Conservation (phyloP, 1,140 invertebrate genomes). For the Ganaspis sp. region DNA sequence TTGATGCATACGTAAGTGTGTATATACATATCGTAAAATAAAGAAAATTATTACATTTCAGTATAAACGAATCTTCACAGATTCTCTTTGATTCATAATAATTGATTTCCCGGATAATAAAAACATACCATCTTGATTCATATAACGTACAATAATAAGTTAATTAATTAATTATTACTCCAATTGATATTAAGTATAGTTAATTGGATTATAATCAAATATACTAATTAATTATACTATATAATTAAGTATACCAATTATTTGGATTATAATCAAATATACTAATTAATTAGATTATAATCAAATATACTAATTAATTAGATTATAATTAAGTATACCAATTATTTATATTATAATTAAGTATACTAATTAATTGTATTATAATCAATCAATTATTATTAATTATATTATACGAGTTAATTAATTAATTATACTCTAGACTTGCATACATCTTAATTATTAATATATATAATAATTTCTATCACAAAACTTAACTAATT, state of each 20-base stretch:
- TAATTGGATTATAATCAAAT: no score
- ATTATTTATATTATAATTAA: no score
- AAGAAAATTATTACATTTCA: background rate
- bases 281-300: no score
- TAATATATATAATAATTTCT: slow-evolving; percentile 2
- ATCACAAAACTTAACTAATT: slow-evolving; percentile 16
- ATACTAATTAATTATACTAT: no score
- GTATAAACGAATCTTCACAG: background rate
- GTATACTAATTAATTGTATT: no score
- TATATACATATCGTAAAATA: slow-evolving; percentile 34
- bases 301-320: no score
- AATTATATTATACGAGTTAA: no score
- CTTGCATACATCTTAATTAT: slow-evolving; percentile 12
- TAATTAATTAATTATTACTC: background rate
- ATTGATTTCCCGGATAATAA: background rate
- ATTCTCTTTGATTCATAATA: slow-evolving; percentile 2
- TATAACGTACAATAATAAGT: background rate
- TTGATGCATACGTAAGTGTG: slow-evolving; percentile 28
- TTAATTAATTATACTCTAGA: background rate
- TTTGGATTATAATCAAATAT: no score
- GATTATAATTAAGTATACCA: no score
- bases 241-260: no score
- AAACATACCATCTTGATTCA: slow-evolving; percentile 1
- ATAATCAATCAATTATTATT: no score
- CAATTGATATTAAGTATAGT: no score